phyloP scores from a whole-genome alignment of 2,888 invertebrate genomes.

The Euphydryas editha region DNA sequence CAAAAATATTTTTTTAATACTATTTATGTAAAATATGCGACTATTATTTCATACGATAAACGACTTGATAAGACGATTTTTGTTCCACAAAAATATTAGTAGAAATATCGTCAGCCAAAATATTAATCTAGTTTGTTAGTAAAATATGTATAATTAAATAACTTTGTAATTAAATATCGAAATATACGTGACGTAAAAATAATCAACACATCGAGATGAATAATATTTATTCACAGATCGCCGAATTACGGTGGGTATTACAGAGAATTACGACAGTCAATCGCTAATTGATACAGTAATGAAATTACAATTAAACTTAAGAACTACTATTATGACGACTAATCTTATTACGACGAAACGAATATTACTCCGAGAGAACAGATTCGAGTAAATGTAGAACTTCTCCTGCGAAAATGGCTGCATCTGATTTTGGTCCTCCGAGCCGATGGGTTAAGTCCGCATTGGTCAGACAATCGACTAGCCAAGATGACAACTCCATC shows the following conservation, averaged over 20 bases:
- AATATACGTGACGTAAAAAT: conserved; percentile 25
- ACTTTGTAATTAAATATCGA: too few relatives aligned
- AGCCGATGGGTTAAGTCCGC: conserved; percentile 73
- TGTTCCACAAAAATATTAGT: too few relatives aligned
- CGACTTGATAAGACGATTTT: too few relatives aligned
- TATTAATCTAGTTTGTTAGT: too few relatives aligned
- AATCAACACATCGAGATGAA: conserved; percentile 20
- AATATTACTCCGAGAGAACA: conserved; percentile 31
- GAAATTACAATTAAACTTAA: conserved; percentile 20
- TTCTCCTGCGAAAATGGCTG: conserved; percentile 85
- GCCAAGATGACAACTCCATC: conserved; percentile 87
- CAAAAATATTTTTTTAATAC: too few relatives aligned
- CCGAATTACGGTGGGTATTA: conserved; percentile 32
- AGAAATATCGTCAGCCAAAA: too few relatives aligned
- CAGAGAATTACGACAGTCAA: conserved; percentile 11
- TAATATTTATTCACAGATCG: conserved; percentile 31
- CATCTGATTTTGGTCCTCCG: conserved; percentile 86
- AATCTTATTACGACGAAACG: neutral
- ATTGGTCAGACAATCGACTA: conserved; percentile 82
- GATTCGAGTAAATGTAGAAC: conserved; percentile 83
- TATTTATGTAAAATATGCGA: too few relatives aligned
- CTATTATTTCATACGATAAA: too few relatives aligned
- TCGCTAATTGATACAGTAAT: conserved; percentile 4
- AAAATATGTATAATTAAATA: too few relatives aligned
- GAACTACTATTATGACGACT: neutral